A percentile compares a stretch with the other conserved stretches of the same genome.
Evolutionary conservation across 1,140 invertebrate genomes (phyloP).

Genomic region (Macrosteles quadrilineatus): DNA sequence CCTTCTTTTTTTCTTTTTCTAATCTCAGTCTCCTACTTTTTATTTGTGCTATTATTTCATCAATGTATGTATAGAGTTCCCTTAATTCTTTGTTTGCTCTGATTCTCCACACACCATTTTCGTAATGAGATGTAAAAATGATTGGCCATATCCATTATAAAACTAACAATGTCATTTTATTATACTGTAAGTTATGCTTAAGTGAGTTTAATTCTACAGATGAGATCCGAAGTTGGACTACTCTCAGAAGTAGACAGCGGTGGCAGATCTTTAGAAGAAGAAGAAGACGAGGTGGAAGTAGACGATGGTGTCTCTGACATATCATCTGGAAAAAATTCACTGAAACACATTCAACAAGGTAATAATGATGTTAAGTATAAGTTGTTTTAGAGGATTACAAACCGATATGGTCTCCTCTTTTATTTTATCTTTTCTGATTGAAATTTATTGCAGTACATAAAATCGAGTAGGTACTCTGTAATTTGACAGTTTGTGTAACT

Average conservation of each 20-base stretch:
- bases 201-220: neutral
- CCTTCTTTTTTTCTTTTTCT: no score
- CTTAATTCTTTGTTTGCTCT: no score
- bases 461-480: neutral
- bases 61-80: no score
- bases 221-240: neutral
- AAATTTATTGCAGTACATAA: no score
- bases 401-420: neutral
- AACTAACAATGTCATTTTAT: no score
- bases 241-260: conserved; percentile 5
- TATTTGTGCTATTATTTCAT: no score
- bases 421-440: neutral
- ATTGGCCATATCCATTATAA: no score
- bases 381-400: neutral
- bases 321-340: neutral
- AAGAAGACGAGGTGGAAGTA: conserved; percentile 27
- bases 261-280: conserved; percentile 2
- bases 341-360: neutral
- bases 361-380: neutral
- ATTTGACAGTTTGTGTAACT: neutral
- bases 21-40: no score
- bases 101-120: no score
- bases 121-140: no score
- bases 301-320: conserved; percentile 15
- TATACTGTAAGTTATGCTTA: neutral